phyloP scores from a whole-genome alignment of 2,797 vertebrate species.

The Neosilurus mollespiculum region DNA sequence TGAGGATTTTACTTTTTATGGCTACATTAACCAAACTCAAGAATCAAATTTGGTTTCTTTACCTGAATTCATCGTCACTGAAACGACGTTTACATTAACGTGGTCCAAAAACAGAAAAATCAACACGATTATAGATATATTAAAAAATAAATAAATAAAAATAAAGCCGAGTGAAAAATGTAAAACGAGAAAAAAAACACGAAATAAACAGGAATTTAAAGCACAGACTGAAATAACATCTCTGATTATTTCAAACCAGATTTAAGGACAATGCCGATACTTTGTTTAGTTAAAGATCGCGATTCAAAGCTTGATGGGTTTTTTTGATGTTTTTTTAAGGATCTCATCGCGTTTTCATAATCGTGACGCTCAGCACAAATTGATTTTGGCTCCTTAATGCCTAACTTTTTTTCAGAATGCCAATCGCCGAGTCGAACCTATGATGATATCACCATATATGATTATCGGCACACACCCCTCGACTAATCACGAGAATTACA shows the following conservation, averaged over 20 bases:
- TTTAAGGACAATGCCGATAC: conserved; percentile 5
- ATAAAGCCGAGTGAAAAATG: conserved; percentile 7
- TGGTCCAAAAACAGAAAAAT: conserved; percentile 30
- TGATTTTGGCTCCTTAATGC: not conserved
- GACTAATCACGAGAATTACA: not conserved
- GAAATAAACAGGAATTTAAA: conserved; percentile 16
- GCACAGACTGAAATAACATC: conserved; percentile 16
- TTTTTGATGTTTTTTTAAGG: not conserved
- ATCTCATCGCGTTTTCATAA: not conserved
- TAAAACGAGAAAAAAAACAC: not conserved
- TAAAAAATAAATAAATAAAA: not conserved
- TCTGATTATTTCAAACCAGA: not conserved
- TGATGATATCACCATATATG: not conserved
- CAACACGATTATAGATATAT: conserved; percentile 3
- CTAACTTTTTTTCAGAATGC: no score
- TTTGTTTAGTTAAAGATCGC: conserved; percentile 3
- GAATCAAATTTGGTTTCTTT: conserved; percentile 48
- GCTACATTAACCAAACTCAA: conserved; percentile 52
- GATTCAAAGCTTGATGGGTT: not conserved
- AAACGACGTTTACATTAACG: conserved; percentile 42
- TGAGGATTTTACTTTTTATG: conserved; percentile 48
- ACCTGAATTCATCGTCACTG: conserved; percentile 46
- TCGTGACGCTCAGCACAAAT: not conserved
- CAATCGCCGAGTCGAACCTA: not conserved
- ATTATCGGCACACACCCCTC: not conserved